These are phyloP conservation scores for Strigamia crassipes DNA, from an alignment of 2,888 invertebrate genomes.

Conservation along the genomic window DNA sequence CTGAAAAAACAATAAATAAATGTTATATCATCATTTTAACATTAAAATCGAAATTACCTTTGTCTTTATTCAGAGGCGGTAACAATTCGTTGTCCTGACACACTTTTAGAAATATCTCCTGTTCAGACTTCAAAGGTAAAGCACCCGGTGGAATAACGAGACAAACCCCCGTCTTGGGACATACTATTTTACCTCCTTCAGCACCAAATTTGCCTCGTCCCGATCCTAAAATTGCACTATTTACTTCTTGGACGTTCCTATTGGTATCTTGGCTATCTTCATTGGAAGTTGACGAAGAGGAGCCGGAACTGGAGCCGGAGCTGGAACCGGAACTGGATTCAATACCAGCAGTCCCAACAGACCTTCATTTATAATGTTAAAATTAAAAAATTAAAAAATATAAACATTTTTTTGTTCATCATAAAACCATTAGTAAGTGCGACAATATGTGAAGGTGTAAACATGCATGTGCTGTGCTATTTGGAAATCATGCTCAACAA, in stretches of 20 bases:
- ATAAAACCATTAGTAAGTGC: background rate
- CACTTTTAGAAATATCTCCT: slow-evolving; percentile 88
- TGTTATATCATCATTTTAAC: background rate
- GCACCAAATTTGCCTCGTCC: slow-evolving; percentile 69
- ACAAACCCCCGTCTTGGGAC: slow-evolving; percentile 88
- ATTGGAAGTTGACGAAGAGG: background rate
- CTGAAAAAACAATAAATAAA: slow-evolving; percentile 62
- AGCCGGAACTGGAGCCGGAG: no score
- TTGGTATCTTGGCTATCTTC: background rate
- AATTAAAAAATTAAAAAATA: background rate
- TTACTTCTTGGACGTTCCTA: slow-evolving; percentile 23
- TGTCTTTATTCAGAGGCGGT: slow-evolving; percentile 86
- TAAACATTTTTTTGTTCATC: no score
- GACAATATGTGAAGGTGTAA: background rate
- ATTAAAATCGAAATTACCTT: slow-evolving; percentile 67
- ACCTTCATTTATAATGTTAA: background rate
- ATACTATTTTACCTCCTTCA: slow-evolving; percentile 80
- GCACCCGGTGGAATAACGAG: slow-evolving; percentile 87
- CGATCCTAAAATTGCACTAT: slow-evolving; percentile 55
- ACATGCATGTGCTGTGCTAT: slow-evolving; percentile 16
- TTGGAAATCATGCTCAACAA: slow-evolving; percentile 7
- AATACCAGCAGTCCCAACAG: background rate
- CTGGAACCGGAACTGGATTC: no score
- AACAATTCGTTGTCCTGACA: slow-evolving; percentile 70
- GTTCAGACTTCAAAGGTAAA: slow-evolving; percentile 74